Evolutionary conservation across 2,888 invertebrate species (phyloP), one percentile per base, ranked within the genome.

Genomic region (Drosophila phalerata): DNA sequence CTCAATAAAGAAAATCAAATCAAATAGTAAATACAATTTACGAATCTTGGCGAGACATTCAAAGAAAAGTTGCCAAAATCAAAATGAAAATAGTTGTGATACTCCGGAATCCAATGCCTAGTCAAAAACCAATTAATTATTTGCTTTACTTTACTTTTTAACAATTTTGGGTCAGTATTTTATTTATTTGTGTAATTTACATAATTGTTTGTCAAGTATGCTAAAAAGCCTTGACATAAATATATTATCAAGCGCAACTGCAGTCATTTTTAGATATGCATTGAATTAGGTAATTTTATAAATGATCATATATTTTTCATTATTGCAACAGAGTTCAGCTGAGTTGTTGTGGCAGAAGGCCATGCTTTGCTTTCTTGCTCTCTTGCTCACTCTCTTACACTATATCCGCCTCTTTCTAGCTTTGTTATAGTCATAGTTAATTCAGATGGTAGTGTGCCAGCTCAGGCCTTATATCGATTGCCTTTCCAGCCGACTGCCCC

Each of bases 381-480:
- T 11, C 38, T 37, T 38, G 6, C n/a, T 13, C 40, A 19, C 11
- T 38, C 34, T 48, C 15, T n/a, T 32, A 37, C 28, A 2, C n/a
- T n/a, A n/a, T 17, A 22, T 42, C 25, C 9, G 1, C 6, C 37
- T 37, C 37, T n/a, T 37, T 37, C 37, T 37, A 37, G 37, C 37
- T n/a, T 37, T n/a, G 37, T 37, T 37, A 37, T 37, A 69, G 69
- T 74, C 81, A 81, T 86, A 81, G 73, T 79, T 83, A 86, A 83
- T 83, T 86, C 79, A 86, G 70, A 57, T 68, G 60, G 62, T 53
- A 52, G 48, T 64, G 67, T 47, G 25, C 60, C 64, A 49, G 28
- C 65, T 65, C 61, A 13, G 48, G 60, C 53, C 32, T 48, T 58
- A 74, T 81, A 85, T 85, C 87, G 88, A 85, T 85, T 82, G 82